Evolutionary conservation across 2,797 vertebrate genomes (phyloP).

Genomic region (Lutjanus campechanus): DNA sequence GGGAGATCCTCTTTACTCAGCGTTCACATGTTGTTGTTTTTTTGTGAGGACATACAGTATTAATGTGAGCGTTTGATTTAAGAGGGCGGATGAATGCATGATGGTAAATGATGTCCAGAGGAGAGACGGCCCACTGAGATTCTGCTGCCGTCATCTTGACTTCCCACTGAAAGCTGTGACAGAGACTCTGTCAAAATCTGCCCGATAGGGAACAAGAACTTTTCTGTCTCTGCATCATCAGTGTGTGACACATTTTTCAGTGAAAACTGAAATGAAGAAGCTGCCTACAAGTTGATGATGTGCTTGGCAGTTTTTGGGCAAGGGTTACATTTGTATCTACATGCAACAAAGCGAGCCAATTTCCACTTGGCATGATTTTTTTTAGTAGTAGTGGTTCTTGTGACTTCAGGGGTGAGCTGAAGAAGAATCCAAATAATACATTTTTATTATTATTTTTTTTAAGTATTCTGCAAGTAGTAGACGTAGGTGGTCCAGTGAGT

Average conservation of each 20-base stretch:
- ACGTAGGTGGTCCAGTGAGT: too few relatives aligned
- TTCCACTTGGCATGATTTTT: background rate
- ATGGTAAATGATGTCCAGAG: conserved; percentile 54
- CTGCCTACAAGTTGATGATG: conserved; percentile 3
- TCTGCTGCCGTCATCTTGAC: conserved; percentile 49
- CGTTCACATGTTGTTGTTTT: conserved; percentile 26
- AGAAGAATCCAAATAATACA: background rate
- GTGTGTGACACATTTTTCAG: conserved; percentile 48
- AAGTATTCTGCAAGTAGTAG: too few relatives aligned
- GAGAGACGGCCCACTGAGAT: conserved; percentile 61
- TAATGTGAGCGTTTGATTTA: conserved; percentile 46
- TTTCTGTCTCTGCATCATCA: conserved; percentile 49
- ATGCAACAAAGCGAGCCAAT: background rate
- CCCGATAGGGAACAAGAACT: conserved; percentile 17
- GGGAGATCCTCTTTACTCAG: conserved; percentile 33
- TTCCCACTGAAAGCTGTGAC: conserved; percentile 60
- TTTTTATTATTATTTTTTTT: too few relatives aligned
- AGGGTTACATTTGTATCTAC: conserved; percentile 21
- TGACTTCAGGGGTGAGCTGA: background rate
- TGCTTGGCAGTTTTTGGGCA: conserved; percentile 8
- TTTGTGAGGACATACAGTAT: conserved; percentile 26
- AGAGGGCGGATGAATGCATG: conserved; percentile 6
- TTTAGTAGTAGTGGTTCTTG: background rate
- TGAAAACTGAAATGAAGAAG: conserved; percentile 39
- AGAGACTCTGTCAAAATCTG: conserved; percentile 51